Evolutionary conservation across 2,888 invertebrate species (phyloP), one percentile per base, ranked within the genome.

Genomic region (Poecilobothrus nobilitatus): DNA sequence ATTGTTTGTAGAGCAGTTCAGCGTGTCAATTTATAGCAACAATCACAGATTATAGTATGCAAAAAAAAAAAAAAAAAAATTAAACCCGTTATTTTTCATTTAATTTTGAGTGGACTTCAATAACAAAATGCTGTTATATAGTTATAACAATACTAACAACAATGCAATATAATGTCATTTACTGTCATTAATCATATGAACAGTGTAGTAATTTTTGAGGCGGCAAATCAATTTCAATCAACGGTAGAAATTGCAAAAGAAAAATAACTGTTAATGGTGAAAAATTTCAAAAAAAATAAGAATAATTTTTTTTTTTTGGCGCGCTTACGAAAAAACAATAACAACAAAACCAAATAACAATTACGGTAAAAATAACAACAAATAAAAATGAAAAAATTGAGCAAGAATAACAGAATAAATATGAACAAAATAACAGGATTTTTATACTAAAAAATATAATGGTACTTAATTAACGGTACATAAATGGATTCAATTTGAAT

Each of bases 321-420:
- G 68, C 70, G 69, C 71, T 71, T 70, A 71, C 71, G 71, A n/a
- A n/a, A n/a, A 69, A 70, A 71, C 71, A 27, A 27, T 27, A 27
- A 27, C 27, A 4, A 27, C 27, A 27, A 27, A 27, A 27, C 27
- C 27, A 2, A 27, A 27, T 27, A 27, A 27, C 27, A 27, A 27
- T 27, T 27, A 27, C 27, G 27, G 27, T 27, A 70, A 71, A 69
- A 72, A 72, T 70, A 70, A 67, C 65, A 67, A 34, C 37, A 66
- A 68, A 66, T 68, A 67, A 22, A 69, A 67, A 68, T 27, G 44
- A 22, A 37, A 68, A 68, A 66, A 68, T 4, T 27, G 5, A 27
- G 5, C 2, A 65, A 62, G 21, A 65, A 65, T 15, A 6, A 37
- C 37, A 8, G 12, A 37, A 27, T 27, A 27, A 27, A 2, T 27